Conservation (phyloP, 2,797 vertebrate species). For the Nyctibius grandis region DNA sequence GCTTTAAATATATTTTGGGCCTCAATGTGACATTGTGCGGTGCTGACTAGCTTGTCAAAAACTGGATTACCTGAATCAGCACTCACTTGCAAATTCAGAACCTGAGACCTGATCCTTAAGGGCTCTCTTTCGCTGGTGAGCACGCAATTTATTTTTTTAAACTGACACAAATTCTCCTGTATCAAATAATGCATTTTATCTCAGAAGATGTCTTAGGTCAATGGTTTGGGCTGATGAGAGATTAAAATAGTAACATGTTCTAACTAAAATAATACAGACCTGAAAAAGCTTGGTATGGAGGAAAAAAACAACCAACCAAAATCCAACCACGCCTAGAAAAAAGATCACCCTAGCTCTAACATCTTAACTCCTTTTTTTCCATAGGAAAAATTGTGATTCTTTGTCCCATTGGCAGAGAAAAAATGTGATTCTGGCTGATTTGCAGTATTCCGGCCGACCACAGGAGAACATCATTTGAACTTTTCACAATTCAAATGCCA, state of each 20-base stretch:
- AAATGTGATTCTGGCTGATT: not conserved
- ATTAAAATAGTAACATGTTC: conserved; percentile 5
- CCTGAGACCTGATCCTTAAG: not conserved
- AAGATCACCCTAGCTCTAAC: not conserved
- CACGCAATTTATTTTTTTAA: not conserved
- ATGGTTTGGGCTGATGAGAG: not conserved
- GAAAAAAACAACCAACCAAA: not conserved
- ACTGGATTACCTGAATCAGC: not conserved
- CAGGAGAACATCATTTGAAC: not conserved
- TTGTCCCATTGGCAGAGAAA: not conserved
- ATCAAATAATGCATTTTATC: not conserved
- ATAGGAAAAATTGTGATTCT: not conserved
- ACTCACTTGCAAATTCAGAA: not conserved
- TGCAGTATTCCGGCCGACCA: not conserved
- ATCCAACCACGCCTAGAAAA: not conserved
- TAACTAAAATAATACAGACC: not conserved
- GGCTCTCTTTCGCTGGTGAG: not conserved
- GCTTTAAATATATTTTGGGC: not conserved
- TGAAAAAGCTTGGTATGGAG: not conserved
- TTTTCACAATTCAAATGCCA: not conserved
- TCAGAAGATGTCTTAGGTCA: not conserved
- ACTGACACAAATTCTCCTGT: not conserved
- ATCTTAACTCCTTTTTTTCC: not conserved
- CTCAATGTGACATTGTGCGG: not conserved
- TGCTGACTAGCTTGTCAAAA: not conserved